Evolutionary conservation across 1,140 invertebrate genomes (phyloP).

Genomic region (Lordiphosa mommai): DNA sequence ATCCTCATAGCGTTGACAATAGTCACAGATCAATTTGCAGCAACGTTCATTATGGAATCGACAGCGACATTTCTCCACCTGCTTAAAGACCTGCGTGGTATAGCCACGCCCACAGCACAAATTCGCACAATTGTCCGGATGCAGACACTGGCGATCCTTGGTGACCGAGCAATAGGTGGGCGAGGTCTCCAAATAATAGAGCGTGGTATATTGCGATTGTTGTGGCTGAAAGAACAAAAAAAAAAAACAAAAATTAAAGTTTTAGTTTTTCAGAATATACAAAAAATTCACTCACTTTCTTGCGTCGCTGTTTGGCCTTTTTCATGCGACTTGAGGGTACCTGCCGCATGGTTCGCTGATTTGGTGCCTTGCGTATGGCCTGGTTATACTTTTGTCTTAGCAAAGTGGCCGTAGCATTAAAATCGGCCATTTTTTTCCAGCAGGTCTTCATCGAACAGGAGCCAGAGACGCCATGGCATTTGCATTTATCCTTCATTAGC

Average conservation of each 20-base stretch:
- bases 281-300: conserved; percentile 51
- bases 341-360: conserved; percentile 62
- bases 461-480: conserved; percentile 92
- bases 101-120: conserved; percentile 81
- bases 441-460: conserved; percentile 92
- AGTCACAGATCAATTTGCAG: conserved; percentile 77
- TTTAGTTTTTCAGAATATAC: background rate
- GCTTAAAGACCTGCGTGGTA: conserved; percentile 64
- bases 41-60: conserved; percentile 75
- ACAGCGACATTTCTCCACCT: conserved; percentile 77
- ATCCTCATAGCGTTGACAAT: conserved; percentile 73
- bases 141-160: conserved; percentile 79
- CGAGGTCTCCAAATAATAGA: conserved; percentile 80
- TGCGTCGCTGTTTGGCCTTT: conserved; percentile 68
- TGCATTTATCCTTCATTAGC: conserved; percentile 89
- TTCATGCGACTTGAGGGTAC: conserved; percentile 68
- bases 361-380: conserved; percentile 78
- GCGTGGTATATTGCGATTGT: conserved; percentile 75
- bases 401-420: conserved; percentile 75
- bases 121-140: conserved; percentile 80
- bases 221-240: conserved; percentile 44
- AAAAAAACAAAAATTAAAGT: no score
- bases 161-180: conserved; percentile 80
- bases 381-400: conserved; percentile 80
- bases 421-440: conserved; percentile 86